phyloP scores from a whole-genome alignment of 2,888 invertebrate genomes.

The Drosophila buzzatii region DNA sequence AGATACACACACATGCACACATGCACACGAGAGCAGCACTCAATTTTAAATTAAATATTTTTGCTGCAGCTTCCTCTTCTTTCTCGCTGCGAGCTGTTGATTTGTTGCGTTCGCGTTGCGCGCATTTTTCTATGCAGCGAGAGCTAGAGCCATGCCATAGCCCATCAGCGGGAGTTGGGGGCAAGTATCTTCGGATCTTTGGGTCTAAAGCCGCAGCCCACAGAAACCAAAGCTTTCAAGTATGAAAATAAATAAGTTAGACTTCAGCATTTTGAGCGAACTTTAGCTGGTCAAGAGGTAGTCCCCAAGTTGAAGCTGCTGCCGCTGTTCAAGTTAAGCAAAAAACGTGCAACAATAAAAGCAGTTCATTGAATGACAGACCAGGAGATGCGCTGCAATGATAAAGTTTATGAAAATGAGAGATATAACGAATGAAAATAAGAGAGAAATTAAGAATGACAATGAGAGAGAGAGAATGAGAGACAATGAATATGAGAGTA shows the following conservation, averaged over 20 bases:
- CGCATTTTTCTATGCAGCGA: slow-evolving; percentile 15
- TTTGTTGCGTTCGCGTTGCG: slow-evolving; percentile 38
- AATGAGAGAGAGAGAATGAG: too few species aligned
- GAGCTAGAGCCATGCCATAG: background rate
- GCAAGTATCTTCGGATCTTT: background rate
- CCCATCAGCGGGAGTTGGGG: slow-evolving; percentile 3
- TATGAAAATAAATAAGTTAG: slow-evolving; percentile 72
- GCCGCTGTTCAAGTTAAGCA: slow-evolving; percentile 22
- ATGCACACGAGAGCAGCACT: slow-evolving; percentile 11
- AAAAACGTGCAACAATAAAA: slow-evolving; percentile 26
- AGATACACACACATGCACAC: background rate
- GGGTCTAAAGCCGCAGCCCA: slow-evolving; percentile 27
- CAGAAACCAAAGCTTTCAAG: slow-evolving; percentile 48
- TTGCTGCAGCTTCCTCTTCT: slow-evolving; percentile 6
- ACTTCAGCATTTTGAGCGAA: slow-evolving; percentile 33
- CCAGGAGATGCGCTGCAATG: background rate
- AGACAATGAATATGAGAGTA: background rate
- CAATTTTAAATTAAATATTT: slow-evolving; percentile 72
- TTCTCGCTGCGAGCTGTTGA: slow-evolving; percentile 18
- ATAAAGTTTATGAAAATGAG: too few species aligned
- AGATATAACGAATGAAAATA: background rate
- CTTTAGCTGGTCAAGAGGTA: slow-evolving; percentile 55
- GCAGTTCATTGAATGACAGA: background rate
- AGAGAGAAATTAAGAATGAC: background rate
- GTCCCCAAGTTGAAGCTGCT: slow-evolving; percentile 22